Conservation (phyloP, 2,113 vertebrate species). For the Pseudois nayaur region DNA sequence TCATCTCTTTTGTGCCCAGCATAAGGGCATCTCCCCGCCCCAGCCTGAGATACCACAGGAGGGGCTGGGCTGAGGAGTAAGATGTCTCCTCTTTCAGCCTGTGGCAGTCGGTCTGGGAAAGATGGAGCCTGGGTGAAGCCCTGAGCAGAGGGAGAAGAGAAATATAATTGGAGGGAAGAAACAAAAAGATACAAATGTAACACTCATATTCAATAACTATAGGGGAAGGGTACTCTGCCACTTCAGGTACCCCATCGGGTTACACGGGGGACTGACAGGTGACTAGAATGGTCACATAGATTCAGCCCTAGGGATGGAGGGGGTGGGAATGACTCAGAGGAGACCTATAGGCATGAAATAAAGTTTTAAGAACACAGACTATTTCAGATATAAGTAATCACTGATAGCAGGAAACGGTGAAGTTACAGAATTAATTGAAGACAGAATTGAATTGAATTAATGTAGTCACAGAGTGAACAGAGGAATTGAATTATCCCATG, state of each 20-base stretch:
- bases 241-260: not conserved
- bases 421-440: not conserved
- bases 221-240: fast-evolving
- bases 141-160: not conserved
- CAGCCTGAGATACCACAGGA: not conserved
- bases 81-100: not conserved
- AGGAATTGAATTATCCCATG: not conserved
- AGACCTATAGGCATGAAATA: not conserved
- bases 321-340: not conserved
- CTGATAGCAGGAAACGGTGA: not conserved
- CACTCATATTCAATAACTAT: not conserved
- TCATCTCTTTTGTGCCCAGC: not conserved
- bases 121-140: not conserved
- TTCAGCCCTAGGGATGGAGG: not conserved
- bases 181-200: not conserved
- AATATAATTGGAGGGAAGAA: not conserved
- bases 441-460: not conserved
- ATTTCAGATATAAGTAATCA: not conserved
- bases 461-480: not conserved
- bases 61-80: not conserved
- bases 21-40: too few relatives aligned
- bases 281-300: not conserved
- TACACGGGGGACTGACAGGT: not conserved
- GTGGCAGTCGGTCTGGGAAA: not conserved
- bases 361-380: not conserved